Evolutionary conservation across 1,140 invertebrate species (phyloP).

Genomic region (Spodoptera frugiperda): DNA sequence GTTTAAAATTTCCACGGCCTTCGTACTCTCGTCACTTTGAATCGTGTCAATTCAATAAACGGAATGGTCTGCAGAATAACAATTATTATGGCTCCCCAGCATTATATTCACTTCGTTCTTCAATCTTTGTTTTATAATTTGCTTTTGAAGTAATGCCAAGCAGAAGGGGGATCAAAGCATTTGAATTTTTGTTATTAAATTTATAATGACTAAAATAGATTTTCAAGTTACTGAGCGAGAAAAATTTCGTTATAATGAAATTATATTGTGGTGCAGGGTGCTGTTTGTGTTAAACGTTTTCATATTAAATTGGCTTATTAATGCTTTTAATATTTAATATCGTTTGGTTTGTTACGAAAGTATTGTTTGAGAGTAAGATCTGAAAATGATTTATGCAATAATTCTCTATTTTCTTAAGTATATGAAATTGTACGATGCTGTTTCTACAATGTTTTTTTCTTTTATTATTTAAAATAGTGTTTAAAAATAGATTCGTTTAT

Average conservation of each 20-base stretch:
- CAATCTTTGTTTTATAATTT: constrained; percentile 68
- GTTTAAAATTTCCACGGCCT: constrained; percentile 41
- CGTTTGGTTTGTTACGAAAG: no score
- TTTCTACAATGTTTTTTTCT: no score
- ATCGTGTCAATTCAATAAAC: constrained; percentile 49
- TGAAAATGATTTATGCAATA: no score
- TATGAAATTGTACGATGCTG: no score
- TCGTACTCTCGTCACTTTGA: constrained; percentile 32
- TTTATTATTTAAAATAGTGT: neutral
- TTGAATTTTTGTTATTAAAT: constrained; percentile 37
- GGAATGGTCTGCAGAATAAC: constrained; percentile 44
- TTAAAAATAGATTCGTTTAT: no score
- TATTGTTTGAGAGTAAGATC: no score
- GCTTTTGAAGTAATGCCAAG: constrained; percentile 47
- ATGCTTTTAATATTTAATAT: neutral
- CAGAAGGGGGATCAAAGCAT: constrained; percentile 38
- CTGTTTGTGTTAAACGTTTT: constrained; percentile 25
- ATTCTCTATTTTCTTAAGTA: no score
- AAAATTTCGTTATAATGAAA: constrained; percentile 19
- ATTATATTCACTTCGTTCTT: constrained; percentile 33
- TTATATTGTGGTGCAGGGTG: constrained; percentile 8
- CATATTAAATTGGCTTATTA: neutral
- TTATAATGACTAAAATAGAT: constrained; percentile 36
- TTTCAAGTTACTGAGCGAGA: constrained; percentile 22
- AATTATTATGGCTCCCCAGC: constrained; percentile 43